Evolutionary conservation across 64 coral and sea anemone genomes (phyloP).

Genomic region (Stylophora pistillata): DNA sequence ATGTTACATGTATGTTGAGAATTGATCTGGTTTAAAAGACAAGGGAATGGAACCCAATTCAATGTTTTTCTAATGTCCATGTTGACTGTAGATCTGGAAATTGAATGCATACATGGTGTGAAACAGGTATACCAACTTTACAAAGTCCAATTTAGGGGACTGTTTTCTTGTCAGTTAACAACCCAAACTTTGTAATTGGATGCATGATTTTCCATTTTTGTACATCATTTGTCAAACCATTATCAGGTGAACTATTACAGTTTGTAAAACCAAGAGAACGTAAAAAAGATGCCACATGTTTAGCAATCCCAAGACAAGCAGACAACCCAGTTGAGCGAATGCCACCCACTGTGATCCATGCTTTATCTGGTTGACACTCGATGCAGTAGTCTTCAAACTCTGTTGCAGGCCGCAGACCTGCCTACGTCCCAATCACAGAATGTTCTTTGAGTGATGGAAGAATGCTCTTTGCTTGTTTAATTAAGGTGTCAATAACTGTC

Average conservation of each 20-base stretch:
- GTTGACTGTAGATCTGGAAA: too few species aligned
- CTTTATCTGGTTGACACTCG: slow-evolving; percentile 28
- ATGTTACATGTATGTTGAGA: too few species aligned
- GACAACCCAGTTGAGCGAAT: slow-evolving; percentile 81
- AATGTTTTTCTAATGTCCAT: too few species aligned
- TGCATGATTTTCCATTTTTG: slow-evolving; percentile 26
- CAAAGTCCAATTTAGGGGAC: not conserved
- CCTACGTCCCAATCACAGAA: slow-evolving; percentile 66
- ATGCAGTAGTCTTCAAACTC: slow-evolving; percentile 72
- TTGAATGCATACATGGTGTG: too few species aligned
- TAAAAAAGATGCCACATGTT: slow-evolving; percentile 41
- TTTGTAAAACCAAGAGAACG: slow-evolving; percentile 8
- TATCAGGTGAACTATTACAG: not conserved
- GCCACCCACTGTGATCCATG: slow-evolving; percentile 77
- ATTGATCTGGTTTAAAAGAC: too few species aligned
- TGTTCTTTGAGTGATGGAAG: slow-evolving; percentile 58
- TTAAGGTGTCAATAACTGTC: slow-evolving; percentile 35
- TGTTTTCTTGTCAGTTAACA: not conserved
- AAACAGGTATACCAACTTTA: too few species aligned
- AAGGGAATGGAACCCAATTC: too few species aligned
- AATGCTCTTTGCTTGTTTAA: slow-evolving; percentile 42
- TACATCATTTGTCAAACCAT: not conserved
- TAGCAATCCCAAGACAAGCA: slow-evolving; percentile 81
- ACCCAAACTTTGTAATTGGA: slow-evolving; percentile 46
- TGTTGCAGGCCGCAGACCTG: slow-evolving; percentile 74